These are phyloP conservation scores for Dioctria linearis DNA, from an alignment of 2,888 invertebrate genomes.

Conservation along the genomic window DNA sequence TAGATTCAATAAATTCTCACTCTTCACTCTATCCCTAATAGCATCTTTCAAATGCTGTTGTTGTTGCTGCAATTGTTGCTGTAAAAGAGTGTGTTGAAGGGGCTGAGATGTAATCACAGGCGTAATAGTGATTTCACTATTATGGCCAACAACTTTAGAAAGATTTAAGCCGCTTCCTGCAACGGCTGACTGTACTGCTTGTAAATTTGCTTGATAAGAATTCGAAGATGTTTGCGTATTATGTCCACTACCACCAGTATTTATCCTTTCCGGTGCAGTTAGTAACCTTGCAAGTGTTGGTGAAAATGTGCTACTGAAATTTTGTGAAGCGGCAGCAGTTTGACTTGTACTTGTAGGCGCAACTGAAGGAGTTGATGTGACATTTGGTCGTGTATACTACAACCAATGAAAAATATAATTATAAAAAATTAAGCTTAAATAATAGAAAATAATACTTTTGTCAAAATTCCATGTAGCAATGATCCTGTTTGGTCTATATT, in stretches of 20 bases:
- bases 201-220: constrained; percentile 23
- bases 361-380: constrained; percentile 11
- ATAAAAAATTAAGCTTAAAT: neutral
- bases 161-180: constrained; percentile 61
- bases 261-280: constrained; percentile 76
- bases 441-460: constrained; percentile 73
- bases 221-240: constrained; percentile 37
- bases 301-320: constrained; percentile 70
- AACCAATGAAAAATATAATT: neutral
- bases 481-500: constrained; percentile 74
- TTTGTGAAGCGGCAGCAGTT: constrained; percentile 53
- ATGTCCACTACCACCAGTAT: constrained; percentile 35
- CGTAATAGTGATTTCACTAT: constrained; percentile 77
- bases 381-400: constrained; percentile 36
- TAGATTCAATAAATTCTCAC: constrained; percentile 60
- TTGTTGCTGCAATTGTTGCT: constrained; percentile 58
- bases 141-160: constrained; percentile 70
- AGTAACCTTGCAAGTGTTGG: constrained; percentile 86
- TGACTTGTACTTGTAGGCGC: constrained; percentile 58
- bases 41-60: constrained; percentile 57
- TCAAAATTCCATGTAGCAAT: constrained; percentile 83
- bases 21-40: constrained; percentile 56
- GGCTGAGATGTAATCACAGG: constrained; percentile 69
- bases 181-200: constrained; percentile 49
- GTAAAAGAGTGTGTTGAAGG: constrained; percentile 60